phyloP scores from a whole-genome alignment of 2,113 vertebrate species.

The Ailurus styani region DNA sequence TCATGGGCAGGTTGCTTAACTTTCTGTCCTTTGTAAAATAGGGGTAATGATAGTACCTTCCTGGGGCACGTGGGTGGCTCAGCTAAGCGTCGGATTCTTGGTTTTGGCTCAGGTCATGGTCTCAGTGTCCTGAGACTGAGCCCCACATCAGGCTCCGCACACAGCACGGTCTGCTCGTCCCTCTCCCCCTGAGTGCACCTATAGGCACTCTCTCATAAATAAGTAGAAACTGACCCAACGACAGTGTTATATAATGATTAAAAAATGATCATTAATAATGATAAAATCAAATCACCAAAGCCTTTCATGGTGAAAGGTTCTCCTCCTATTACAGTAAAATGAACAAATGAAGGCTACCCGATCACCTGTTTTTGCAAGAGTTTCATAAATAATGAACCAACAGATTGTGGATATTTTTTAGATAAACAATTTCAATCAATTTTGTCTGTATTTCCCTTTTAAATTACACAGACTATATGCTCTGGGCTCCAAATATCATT shows the following conservation, averaged over 20 bases:
- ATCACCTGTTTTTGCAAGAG: conserved; percentile 7
- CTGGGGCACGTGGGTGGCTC: not conserved
- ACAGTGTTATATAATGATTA: conserved; percentile 8
- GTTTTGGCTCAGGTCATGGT: not conserved
- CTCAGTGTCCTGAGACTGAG: not conserved
- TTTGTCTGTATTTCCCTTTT: conserved; percentile 49
- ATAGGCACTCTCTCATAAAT: not conserved
- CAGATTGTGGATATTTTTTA: conserved; percentile 49
- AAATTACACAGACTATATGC: conserved; percentile 43
- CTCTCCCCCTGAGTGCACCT: not conserved
- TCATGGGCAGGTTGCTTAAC: not conserved
- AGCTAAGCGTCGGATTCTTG: not conserved
- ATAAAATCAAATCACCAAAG: conserved; percentile 8
- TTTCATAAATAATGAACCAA: conserved; percentile 29
- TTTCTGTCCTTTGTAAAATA: not conserved
- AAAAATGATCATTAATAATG: conserved; percentile 2
- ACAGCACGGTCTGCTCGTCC: not conserved
- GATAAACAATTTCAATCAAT: conserved; percentile 52
- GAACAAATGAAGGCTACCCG: not conserved
- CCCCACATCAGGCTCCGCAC: not conserved
- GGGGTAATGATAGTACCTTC: not conserved
- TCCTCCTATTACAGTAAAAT: conserved; percentile 40
- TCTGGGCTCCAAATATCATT: conserved; percentile 43
- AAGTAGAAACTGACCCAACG: not conserved
- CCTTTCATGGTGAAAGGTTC: conserved; percentile 4